These are phyloP conservation scores for Chorisops tibialis DNA, from an alignment of 2,888 invertebrate genomes.

Conservation along the genomic window DNA sequence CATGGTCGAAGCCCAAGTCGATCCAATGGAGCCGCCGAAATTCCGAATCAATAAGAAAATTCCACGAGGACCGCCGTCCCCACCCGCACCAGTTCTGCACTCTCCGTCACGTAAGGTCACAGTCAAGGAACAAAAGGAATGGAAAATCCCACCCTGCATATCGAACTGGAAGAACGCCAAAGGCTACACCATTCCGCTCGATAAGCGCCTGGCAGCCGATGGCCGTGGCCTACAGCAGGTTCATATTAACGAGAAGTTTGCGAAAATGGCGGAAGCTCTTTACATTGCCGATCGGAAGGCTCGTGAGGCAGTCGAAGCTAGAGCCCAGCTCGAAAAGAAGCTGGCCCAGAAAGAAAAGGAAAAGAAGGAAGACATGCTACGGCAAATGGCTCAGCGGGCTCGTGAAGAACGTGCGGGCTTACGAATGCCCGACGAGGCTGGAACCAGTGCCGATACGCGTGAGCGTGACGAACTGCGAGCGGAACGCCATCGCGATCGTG, in stretches of 20 bases:
- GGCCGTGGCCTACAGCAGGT: slow-evolving; percentile 95
- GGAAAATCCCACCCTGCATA: slow-evolving; percentile 98
- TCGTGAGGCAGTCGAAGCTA: slow-evolving; percentile 93
- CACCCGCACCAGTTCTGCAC: slow-evolving; percentile 97
- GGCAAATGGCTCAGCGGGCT: slow-evolving; percentile 91
- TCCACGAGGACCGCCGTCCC: slow-evolving; percentile 96
- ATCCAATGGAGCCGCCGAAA: slow-evolving; percentile 98
- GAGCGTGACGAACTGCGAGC: slow-evolving; percentile 84
- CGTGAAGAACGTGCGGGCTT: slow-evolving; percentile 89
- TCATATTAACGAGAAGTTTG: slow-evolving; percentile 99
- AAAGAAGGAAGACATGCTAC: slow-evolving; percentile 91
- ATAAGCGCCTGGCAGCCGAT: slow-evolving; percentile 97
- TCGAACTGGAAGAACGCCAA: slow-evolving; percentile 99
- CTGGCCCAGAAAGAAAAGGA: slow-evolving; percentile 97
- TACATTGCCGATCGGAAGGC: slow-evolving; percentile 98
- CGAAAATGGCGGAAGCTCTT: slow-evolving; percentile 94
- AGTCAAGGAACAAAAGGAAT: slow-evolving; percentile 97
- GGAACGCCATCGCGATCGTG: slow-evolving; percentile 87
- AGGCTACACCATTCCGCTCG: slow-evolving; percentile 94
- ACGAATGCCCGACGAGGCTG: slow-evolving; percentile 48
- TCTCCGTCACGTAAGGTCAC: slow-evolving; percentile 97
- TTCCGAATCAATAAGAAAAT: slow-evolving; percentile 99
- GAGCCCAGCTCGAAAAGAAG: slow-evolving; percentile 93
- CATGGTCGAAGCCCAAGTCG: slow-evolving; percentile 88
- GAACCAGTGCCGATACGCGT: slow-evolving; percentile 58